phyloP scores from a whole-genome alignment of 92 coral and sea anemone genomes.

The Parazoanthus atlanticus region DNA sequence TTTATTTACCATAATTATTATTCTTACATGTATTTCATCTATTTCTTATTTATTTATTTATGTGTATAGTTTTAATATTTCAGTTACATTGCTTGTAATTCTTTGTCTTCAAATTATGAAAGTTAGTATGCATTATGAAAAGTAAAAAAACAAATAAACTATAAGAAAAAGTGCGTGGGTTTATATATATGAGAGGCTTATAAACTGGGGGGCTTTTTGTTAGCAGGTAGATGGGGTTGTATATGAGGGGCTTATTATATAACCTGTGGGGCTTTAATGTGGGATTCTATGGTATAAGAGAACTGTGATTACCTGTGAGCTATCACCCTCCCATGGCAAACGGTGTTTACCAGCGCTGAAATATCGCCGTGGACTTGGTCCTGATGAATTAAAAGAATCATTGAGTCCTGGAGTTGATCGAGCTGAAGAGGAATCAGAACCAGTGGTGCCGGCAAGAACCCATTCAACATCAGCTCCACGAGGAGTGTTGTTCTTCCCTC shows the following conservation, averaged over 20 bases:
- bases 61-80: no score
- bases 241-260: not conserved
- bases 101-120: no score
- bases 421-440: constrained; percentile 84
- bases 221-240: not conserved
- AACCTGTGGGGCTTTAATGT: not conserved
- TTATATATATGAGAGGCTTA: no score
- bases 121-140: no score
- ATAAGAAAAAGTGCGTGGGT: no score
- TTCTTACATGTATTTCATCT: no score
- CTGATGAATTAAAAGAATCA: constrained; percentile 81
- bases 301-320: constrained; percentile 4
- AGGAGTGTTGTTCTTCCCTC: constrained; percentile 76
- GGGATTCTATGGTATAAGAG: not conserved
- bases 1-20: no score
- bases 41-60: no score
- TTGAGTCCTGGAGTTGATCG: constrained; percentile 95
- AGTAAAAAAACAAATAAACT: no score
- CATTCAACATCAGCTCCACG: constrained; percentile 99
- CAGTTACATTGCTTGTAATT: no score
- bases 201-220: no score
- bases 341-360: constrained; percentile 94
- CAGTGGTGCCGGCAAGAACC: constrained; percentile 94
- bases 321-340: constrained; percentile 94
- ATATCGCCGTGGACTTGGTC: constrained; percentile 89